Conservation (phyloP, 2,113 vertebrate genomes). For the Ovis aries region ARS-UI_Ramb_v3.0 NC_056069.1:5599501-5600000, state of each 20-base stretch:
- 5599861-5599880: neutral
- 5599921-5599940: too few species aligned
- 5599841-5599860: neutral
- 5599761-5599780: neutral
- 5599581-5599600: neutral
- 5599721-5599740: neutral
- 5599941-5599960: neutral
- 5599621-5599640: neutral
- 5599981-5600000: accelerated
- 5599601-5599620: neutral
- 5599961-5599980: neutral
- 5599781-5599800: accelerated
- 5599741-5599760: neutral
- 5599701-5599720: too few species aligned
- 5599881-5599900: too few species aligned
- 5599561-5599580: neutral
- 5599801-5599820: neutral
- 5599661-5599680: neutral
- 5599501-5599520: neutral
- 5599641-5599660: neutral
- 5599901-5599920: neutral
- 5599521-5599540: neutral
- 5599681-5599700: accelerated
- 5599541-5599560: neutral
- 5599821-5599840: accelerated